Conservation (phyloP, 1,140 invertebrate species). For the Dendroctonus valens region DNA sequence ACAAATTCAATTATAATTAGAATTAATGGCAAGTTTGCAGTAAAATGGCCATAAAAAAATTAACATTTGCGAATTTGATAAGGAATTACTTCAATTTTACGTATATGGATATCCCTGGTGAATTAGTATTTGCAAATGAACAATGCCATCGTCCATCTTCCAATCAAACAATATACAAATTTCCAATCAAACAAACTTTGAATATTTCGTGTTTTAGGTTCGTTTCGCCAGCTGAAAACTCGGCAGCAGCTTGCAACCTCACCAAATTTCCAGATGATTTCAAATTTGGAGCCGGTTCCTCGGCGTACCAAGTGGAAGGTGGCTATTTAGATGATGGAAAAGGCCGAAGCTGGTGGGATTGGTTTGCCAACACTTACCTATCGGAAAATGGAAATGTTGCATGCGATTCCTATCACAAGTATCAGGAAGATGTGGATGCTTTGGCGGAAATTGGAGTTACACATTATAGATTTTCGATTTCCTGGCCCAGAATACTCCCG, state of each 20-base stretch:
- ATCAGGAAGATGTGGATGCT: conserved; percentile 15
- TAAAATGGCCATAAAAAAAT: no score
- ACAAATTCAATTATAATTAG: no score
- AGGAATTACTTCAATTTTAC: no score
- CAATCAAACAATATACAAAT: no score
- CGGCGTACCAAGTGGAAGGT: conserved; percentile 51
- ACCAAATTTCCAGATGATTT: conserved; percentile 46
- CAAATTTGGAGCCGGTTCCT: conserved; percentile 42
- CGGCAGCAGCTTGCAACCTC: neutral
- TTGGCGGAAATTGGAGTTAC: conserved; percentile 10
- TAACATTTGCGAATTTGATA: no score
- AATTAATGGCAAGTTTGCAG: no score
- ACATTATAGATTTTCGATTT: conserved; percentile 27
- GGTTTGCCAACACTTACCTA: neutral
- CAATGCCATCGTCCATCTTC: no score
- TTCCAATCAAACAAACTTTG: no score
- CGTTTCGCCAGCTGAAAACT: no score
- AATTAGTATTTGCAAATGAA: no score
- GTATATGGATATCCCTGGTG: no score
- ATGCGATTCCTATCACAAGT: conserved; percentile 19
- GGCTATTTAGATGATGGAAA: conserved; percentile 29
- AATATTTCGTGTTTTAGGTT: no score
- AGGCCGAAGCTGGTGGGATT: conserved; percentile 13
- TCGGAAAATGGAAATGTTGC: conserved; percentile 1
- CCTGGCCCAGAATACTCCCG: conserved; percentile 19